Percentiles rank a stretch among this genome's conserved stretches.
Conservation (phyloP, 2,888 invertebrate species). For the Pseudeuparius sepicola region DNA sequence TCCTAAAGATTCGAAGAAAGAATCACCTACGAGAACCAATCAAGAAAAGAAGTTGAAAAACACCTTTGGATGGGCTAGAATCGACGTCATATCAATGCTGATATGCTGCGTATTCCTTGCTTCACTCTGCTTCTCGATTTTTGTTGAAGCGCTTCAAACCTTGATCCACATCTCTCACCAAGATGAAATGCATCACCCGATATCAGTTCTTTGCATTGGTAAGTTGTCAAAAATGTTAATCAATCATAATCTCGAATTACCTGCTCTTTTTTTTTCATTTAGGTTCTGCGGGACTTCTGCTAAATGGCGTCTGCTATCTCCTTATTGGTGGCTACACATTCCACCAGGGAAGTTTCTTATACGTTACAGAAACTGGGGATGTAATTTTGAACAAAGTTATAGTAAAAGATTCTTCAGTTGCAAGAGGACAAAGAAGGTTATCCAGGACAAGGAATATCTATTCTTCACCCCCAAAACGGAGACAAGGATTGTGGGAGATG, state of each 20-base stretch:
- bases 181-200: slow-evolving; percentile 64
- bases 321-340: slow-evolving; percentile 73
- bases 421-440: slow-evolving; percentile 40
- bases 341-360: slow-evolving; percentile 60
- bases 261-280: slow-evolving; percentile 11
- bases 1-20: slow-evolving; percentile 7
- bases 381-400: slow-evolving; percentile 50
- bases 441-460: slow-evolving; percentile 36
- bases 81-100: slow-evolving; percentile 76
- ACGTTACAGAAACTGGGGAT: slow-evolving; percentile 51
- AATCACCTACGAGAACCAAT: slow-evolving; percentile 24
- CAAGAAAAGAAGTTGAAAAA: slow-evolving; percentile 62
- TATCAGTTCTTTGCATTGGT: slow-evolving; percentile 61
- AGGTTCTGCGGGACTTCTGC: slow-evolving; percentile 54
- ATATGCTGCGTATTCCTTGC: slow-evolving; percentile 73
- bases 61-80: slow-evolving; percentile 88
- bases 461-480: slow-evolving; percentile 34
- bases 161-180: slow-evolving; percentile 63
- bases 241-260: slow-evolving; percentile 3
- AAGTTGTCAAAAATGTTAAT: slow-evolving; percentile 10
- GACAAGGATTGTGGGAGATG: slow-evolving; percentile 51
- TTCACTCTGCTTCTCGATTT: slow-evolving; percentile 70
- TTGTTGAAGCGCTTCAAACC: slow-evolving; percentile 74
- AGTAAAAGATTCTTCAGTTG: slow-evolving; percentile 35
- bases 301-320: slow-evolving; percentile 70